Evolutionary conservation across 1,140 invertebrate genomes (phyloP).

Genomic region (Ceratina calcarata): DNA sequence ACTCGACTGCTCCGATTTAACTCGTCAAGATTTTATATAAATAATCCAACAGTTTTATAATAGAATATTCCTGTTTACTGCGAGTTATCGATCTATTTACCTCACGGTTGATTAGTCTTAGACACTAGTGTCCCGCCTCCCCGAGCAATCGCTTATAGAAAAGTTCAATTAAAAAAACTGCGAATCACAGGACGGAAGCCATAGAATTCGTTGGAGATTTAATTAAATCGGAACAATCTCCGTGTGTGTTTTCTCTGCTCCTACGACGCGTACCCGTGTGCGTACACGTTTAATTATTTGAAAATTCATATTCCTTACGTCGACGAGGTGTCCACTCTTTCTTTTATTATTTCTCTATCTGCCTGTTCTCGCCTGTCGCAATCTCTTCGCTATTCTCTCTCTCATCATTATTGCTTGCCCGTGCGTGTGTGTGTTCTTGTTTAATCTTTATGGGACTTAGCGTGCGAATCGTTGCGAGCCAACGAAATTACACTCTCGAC

Average conservation of each 20-base stretch:
- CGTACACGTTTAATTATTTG: neutral
- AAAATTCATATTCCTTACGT: conserved; percentile 19
- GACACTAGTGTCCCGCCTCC: neutral
- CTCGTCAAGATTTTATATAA: too few relatives aligned
- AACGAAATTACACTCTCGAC: conserved; percentile 58
- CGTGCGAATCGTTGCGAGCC: conserved; percentile 76
- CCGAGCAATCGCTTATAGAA: neutral
- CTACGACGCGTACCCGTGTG: too few relatives aligned
- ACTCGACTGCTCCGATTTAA: conserved; percentile 8
- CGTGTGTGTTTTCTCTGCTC: neutral
- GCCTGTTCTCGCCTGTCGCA: conserved; percentile 26
- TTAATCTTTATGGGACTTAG: neutral
- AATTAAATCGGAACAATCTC: conserved; percentile 12
- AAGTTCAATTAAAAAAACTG: too few relatives aligned
- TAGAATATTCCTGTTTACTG: neutral
- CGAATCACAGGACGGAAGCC: neutral
- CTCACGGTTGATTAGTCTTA: neutral
- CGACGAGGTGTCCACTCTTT: neutral
- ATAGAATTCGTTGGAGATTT: neutral
- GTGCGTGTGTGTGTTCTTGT: neutral
- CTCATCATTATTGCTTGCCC: conserved; percentile 25
- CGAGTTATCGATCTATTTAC: conserved; percentile 12
- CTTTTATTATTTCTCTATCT: conserved; percentile 42
- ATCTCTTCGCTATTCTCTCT: conserved; percentile 27
- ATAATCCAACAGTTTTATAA: too few relatives aligned